These are phyloP conservation scores for Antheraea mylitta DNA, from an alignment of 1,140 invertebrate genomes.

Conservation along the genomic window DNA sequence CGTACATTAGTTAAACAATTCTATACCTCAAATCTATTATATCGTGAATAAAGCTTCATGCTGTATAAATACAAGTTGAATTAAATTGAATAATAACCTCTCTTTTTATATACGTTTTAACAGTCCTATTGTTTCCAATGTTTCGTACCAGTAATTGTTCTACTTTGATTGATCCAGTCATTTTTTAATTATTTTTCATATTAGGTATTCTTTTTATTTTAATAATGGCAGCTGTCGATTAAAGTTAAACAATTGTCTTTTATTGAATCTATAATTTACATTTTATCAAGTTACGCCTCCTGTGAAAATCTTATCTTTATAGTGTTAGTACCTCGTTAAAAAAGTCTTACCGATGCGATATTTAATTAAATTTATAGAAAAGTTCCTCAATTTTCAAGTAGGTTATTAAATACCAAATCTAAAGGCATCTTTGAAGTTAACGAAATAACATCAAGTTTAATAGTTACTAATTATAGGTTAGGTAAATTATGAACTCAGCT, in stretches of 20 bases:
- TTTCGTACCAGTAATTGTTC: conserved; percentile 7
- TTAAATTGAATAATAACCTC: not conserved
- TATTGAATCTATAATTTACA: not conserved
- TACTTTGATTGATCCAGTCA: conserved; percentile 1
- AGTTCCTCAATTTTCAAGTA: not conserved
- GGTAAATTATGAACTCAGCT: conserved; percentile 41
- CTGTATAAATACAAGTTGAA: not conserved
- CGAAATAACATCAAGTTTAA: conserved; percentile 16
- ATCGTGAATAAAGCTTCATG: not conserved
- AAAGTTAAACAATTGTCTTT: not conserved
- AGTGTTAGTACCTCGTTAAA: not conserved
- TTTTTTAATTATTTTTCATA: not conserved
- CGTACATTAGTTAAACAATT: not conserved
- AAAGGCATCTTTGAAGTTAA: not conserved
- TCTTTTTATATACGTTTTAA: not conserved
- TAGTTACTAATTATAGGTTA: conserved; percentile 43
- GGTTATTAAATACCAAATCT: not conserved
- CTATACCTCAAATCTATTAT: not conserved
- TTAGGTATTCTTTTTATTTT: not conserved
- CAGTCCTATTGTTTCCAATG: not conserved
- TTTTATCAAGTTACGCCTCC: not conserved
- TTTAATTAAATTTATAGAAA: not conserved
- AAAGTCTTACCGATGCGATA: not conserved
- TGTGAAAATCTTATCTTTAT: not conserved
- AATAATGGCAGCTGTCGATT: not conserved